Evolutionary conservation across 2,113 vertebrate genomes (phyloP), one percentile per base, ranked within the genome.

Genomic region (Syngnathus typhle): DNA sequence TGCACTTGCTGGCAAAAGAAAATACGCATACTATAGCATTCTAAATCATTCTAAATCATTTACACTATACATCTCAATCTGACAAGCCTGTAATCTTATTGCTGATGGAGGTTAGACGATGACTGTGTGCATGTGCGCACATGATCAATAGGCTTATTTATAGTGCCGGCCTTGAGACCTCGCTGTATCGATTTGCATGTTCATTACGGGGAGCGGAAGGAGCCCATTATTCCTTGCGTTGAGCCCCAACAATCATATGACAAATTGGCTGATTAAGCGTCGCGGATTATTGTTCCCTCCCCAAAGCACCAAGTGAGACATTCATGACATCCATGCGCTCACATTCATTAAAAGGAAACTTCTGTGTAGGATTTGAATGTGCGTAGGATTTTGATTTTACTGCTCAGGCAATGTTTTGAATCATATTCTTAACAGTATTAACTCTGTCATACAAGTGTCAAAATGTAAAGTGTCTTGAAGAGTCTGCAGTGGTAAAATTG

Each of bases 201-300:
- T 82, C 77, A 86, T 85, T 81, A 82, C 77, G 67, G 61, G 60
- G 60, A 70, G 13, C 60, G 67, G 85, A 86, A 82, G 70, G 64
- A 27, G 62, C 59, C 79, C 73, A 87, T 90, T 88, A 90, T 82
- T 84, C 71, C 43, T 38, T 58, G 58, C 64, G 71, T 27, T 38
- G 73, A 81, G 47, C 75, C 71, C 67, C 63, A 84, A 84, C 77
- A 81, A 85, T 88, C 75, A 77, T 67, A 70, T 79, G 77, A 87
- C 82, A 87, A 86, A 87, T 82, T 77, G 80, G 74, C 79, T 84
- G 85, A 87, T 89, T 87, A 85, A 80, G 81, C 54, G 61, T 47
- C 72, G 75, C 75, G 85, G 74, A 81, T 82, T 77, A 73, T 44
- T 44, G 21, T 60, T 60, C 38, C 63, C 58, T 69, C 74, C 78